Evolutionary conservation across 92 coral and sea anemone genomes (phyloP), one percentile per base, ranked within the genome.

Genomic region (Palythoa heliodiscus): DNA sequence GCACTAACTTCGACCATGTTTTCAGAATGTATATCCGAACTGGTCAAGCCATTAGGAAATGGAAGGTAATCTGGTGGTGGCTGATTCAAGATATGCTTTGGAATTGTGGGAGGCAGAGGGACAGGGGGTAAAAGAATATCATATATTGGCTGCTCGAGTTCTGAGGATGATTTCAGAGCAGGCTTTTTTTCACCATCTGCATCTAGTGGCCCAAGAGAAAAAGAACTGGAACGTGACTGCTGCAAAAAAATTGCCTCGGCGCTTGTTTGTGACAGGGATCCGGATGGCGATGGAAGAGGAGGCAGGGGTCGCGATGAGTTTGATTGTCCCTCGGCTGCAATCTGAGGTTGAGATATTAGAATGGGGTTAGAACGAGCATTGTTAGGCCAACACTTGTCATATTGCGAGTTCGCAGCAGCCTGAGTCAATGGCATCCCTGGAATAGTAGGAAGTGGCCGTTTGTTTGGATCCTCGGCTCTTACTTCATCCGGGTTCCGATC

Each of bases 91-190:
- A 80, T 29, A 7, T 24, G 0, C 12, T 16, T 1, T 52, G 84
- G 84, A 29, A 80, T 80, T 23, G 43, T 38, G 14, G 84, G 84
- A 55, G 84, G 84, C n/a, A 80, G 74, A 19, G 84, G 84, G 58
- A 67, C 84, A 4, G 84, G 84, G 13, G 84, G 73, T 40, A 79
- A 14, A 19, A 19, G 74, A 4, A 64, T 43, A 24, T 80, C 84
- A 37, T 80, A 80, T 38, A 80, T 80, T 12, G 84, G 84, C 71
- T 80, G 84, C 14, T 66, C 74, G 3, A 29, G 58, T 20, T 35
- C 10, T 23, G 40, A 63, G 39, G 15, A 43, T 5, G 50, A 43
- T 43, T 43, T 8, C 0, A 43, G 9, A 43, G 4, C 50, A 43
- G 50, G 50, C 9, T 17, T n/a, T 0, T 20, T n/a, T n/a, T 63